Conservation (phyloP, 1,140 invertebrate species). For the Drosophila aff. region DNA sequence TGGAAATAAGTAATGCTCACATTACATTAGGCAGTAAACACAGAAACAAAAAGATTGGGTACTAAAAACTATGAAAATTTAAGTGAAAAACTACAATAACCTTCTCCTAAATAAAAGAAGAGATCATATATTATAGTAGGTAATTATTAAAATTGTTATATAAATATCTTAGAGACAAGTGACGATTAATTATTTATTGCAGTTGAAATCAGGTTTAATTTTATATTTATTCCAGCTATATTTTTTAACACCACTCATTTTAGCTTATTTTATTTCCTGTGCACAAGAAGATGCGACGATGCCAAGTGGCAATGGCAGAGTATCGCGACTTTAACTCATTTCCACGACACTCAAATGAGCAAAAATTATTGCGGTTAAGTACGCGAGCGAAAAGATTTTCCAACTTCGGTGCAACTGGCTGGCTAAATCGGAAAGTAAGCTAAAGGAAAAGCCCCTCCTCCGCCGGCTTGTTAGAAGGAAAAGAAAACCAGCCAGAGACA, state of each 20-base stretch:
- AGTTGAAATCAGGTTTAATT: not conserved
- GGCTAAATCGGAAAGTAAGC: conserved; percentile 77
- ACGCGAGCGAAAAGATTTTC: conserved; percentile 75
- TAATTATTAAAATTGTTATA: not conserved
- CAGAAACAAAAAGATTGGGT: not conserved
- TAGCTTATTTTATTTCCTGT: not conserved
- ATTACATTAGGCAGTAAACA: conserved; percentile 64
- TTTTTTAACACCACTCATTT: not conserved
- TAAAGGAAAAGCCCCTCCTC: conserved; percentile 54
- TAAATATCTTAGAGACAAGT: not conserved
- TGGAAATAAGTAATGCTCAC: conserved; percentile 82
- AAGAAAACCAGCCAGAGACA: conserved; percentile 13
- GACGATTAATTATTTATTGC: not conserved
- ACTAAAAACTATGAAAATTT: not conserved
- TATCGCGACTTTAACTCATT: conserved; percentile 74
- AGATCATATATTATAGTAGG: not conserved
- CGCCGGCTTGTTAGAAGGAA: conserved; percentile 48
- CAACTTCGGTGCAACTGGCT: conserved; percentile 29
- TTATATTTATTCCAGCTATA: not conserved
- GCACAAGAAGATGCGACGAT: conserved; percentile 34
- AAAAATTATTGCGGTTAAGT: conserved; percentile 84
- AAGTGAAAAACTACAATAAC: not conserved
- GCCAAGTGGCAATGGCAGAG: conserved; percentile 62
- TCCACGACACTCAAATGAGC: conserved; percentile 83
- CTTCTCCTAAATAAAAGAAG: not conserved